Evolutionary conservation across 2,888 invertebrate species (phyloP), one percentile per base, ranked within the genome.

Genomic region (Lycia hirtaria): DNA sequence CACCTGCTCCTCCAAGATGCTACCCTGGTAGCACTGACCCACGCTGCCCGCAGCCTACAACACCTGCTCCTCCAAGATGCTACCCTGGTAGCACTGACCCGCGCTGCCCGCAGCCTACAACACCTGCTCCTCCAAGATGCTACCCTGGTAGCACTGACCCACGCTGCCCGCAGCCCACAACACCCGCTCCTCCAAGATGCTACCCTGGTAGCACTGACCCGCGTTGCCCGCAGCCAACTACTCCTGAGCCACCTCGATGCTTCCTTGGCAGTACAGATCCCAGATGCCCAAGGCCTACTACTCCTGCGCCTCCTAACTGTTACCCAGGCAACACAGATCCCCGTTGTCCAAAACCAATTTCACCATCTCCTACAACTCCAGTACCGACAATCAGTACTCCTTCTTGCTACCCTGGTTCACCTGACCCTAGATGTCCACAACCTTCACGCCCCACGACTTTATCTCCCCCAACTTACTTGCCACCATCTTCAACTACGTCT

Each of bases 181-280:
- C 63, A 33, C 30, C 64, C 28, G 58, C 51, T n/a, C 62, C 51
- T 30, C 75, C 60, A 19, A 65, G 58, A 3, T 78, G 80, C 60
- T 78, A 81, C 66, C 83, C 83, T 4, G 85, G 84, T 5, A 76
- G 74, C 2, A 58, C 44, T 2, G 83, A 83, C 58, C 73, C 80
- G 0, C 62, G 78, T 24, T 82, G 81, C 53, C 76, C 73, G 0
- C 51, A 55, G 30, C 62, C 75, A 0, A 62, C 57, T 1, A 67
- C 70, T 0, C 59, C 64, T 4, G 54, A 28, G 1, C 58, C 71
- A 9, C 69, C 72, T 0, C 59, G 44, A 0, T 76, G 76, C 35
- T 79, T 68, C 41, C 76, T 75, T 9, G 76, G 75, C 0, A 68
- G 64, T 7, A 64, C 61, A 0, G 81, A 86, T 51, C 75, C 76